Evolutionary conservation across 2,888 invertebrate genomes (phyloP).

Genomic region (Patella caerulea): DNA sequence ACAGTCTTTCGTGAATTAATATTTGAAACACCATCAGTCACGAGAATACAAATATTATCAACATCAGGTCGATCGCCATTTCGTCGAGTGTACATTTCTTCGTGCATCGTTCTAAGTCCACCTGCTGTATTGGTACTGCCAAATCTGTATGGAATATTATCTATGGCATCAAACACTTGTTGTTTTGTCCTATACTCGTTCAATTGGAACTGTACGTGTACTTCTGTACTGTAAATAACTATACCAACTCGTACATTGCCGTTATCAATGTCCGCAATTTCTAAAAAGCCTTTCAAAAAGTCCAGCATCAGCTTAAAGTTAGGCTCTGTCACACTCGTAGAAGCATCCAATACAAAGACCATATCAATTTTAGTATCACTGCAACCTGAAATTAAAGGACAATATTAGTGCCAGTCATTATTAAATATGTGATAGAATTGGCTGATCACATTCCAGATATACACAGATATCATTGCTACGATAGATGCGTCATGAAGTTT

Average conservation of each 20-base stretch:
- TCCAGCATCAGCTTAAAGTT: slow-evolving; percentile 49
- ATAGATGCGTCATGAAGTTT: too few relatives aligned
- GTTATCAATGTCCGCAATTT: slow-evolving; percentile 45
- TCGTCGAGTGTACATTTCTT: slow-evolving; percentile 43
- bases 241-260: slow-evolving; percentile 54
- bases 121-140: slow-evolving; percentile 58
- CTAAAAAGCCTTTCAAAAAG: slow-evolving; percentile 48
- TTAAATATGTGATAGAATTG: too few relatives aligned
- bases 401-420: too few relatives aligned
- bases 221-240: slow-evolving; percentile 47
- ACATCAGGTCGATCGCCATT: slow-evolving; percentile 53
- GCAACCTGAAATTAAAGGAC: slow-evolving; percentile 25
- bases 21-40: slow-evolving; percentile 62
- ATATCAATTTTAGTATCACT: slow-evolving; percentile 47
- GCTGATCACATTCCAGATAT: too few relatives aligned
- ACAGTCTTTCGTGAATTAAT: slow-evolving; percentile 52
- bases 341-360: slow-evolving; percentile 60
- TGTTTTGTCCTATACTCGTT: slow-evolving; percentile 35
- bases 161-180: slow-evolving; percentile 42
- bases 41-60: slow-evolving; percentile 49
- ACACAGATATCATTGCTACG: too few relatives aligned
- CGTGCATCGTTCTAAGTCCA: slow-evolving; percentile 48
- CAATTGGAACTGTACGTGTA: slow-evolving; percentile 47
- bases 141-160: slow-evolving; percentile 39
- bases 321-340: slow-evolving; percentile 52